Conservation (phyloP, 2,888 invertebrate genomes). For the Tribolium freemani region DNA sequence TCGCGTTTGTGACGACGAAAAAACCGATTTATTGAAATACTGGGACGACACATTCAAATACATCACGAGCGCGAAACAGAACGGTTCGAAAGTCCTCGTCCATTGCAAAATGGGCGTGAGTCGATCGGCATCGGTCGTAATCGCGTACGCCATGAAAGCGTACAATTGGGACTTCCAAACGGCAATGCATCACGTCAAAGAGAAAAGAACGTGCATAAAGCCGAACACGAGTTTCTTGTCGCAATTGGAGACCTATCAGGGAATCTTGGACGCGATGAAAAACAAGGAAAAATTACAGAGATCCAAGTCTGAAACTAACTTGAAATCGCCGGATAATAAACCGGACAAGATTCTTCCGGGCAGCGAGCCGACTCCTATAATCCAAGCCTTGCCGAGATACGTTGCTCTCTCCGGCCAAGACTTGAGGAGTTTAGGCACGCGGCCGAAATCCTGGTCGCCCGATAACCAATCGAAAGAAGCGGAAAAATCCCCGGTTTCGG, state of each 20-base stretch:
- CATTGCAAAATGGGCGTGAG: constrained; percentile 99
- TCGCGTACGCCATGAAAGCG: constrained; percentile 98
- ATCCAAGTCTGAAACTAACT: constrained; percentile 93
- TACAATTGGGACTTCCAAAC: constrained; percentile 93
- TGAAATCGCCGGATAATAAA: constrained; percentile 76
- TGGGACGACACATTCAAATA: constrained; percentile 99
- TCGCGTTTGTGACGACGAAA: constrained; percentile 96
- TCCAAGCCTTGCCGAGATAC: constrained; percentile 70
- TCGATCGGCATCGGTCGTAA: constrained; percentile 97
- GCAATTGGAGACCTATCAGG: constrained; percentile 96
- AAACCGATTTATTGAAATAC: constrained; percentile 94
- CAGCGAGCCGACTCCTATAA: constrained; percentile 75
- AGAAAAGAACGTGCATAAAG: constrained; percentile 92
- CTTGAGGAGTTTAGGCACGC: constrained; percentile 59
- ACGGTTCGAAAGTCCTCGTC: constrained; percentile 94
- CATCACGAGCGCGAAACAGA: constrained; percentile 91
- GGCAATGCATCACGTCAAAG: constrained; percentile 91
- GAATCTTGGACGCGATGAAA: constrained; percentile 90
- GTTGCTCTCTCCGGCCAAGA: constrained; percentile 61
- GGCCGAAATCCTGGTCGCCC: constrained; percentile 71
- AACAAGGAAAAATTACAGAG: constrained; percentile 93
- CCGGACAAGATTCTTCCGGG: constrained; percentile 72
- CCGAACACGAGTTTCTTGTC: constrained; percentile 95
- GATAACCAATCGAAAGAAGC: constrained; percentile 73
- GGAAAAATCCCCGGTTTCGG: constrained; percentile 72